These are phyloP conservation scores for Neodiprion lecontei DNA, from an alignment of 1,140 invertebrate genomes.

Conservation along the genomic window DNA sequence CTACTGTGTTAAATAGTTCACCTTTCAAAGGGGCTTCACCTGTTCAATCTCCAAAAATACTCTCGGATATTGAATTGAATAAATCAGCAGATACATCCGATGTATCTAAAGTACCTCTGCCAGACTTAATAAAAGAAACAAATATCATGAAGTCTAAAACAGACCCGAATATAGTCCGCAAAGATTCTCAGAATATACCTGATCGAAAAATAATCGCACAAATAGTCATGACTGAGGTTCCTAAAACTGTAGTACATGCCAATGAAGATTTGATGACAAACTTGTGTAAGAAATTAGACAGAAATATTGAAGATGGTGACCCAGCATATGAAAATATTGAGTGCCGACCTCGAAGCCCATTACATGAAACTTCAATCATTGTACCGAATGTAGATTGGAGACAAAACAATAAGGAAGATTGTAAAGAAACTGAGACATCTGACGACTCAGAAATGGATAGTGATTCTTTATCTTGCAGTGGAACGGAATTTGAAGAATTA, in stretches of 20 bases:
- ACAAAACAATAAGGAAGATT: constrained; percentile 50
- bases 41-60: constrained; percentile 23
- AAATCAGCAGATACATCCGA: constrained; percentile 11
- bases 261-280: constrained; percentile 19
- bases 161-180: constrained; percentile 29
- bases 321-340: constrained; percentile 47
- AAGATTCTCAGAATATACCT: constrained; percentile 1
- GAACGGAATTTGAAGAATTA: constrained; percentile 40
- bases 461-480: constrained; percentile 67
- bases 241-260: constrained; percentile 26
- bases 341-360: constrained; percentile 63
- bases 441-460: constrained; percentile 66
- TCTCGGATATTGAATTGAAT: background rate
- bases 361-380: constrained; percentile 69
- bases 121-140: constrained; percentile 56
- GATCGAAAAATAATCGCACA: constrained; percentile 19
- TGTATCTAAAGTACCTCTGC: constrained; percentile 41
- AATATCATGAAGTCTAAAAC: constrained; percentile 52
- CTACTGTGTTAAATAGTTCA: constrained; percentile 29
- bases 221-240: constrained; percentile 24
- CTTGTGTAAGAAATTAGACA: too few species aligned
- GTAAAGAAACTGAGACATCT: constrained; percentile 35
- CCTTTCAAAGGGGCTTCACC: constrained; percentile 41
- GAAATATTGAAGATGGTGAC: background rate
- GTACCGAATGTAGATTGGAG: constrained; percentile 72